These are phyloP conservation scores for Epinephelus awoara DNA, from an alignment of 2,797 vertebrate species.

Conservation along the genomic window DNA sequence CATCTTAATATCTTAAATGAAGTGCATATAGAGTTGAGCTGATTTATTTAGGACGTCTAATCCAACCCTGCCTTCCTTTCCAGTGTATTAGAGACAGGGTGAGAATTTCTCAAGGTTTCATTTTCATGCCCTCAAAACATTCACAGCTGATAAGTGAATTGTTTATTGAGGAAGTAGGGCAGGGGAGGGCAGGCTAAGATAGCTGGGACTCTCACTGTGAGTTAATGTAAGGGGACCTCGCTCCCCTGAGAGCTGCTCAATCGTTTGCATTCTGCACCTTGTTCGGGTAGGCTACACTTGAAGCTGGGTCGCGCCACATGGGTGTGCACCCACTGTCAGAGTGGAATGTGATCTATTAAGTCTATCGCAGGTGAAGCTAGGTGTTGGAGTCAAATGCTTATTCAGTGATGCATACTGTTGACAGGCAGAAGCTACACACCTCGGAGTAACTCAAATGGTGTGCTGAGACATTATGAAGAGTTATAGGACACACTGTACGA, in stretches of 20 bases:
- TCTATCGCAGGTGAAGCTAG: background rate
- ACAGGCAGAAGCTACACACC: background rate
- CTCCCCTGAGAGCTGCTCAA: slow-evolving; percentile 20
- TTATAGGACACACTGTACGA: too few relatives aligned
- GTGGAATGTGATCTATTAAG: slow-evolving; percentile 44
- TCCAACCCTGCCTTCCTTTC: slow-evolving; percentile 10
- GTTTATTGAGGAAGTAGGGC: slow-evolving; percentile 46
- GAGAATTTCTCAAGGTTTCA: slow-evolving; percentile 48
- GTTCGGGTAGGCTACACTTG: background rate
- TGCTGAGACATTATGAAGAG: background rate
- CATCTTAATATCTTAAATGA: background rate
- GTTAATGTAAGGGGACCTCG: background rate
- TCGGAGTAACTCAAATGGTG: background rate
- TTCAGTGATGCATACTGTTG: background rate
- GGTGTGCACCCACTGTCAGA: slow-evolving; percentile 36
- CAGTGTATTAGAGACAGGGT: background rate
- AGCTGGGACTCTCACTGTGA: slow-evolving; percentile 13
- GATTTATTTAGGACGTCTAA: slow-evolving; percentile 14
- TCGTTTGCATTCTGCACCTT: background rate
- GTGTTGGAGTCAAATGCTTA: slow-evolving; percentile 22
- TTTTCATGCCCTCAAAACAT: slow-evolving; percentile 49
- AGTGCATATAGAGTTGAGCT: slow-evolving; percentile 15
- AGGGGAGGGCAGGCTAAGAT: slow-evolving; percentile 13
- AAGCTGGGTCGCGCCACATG: background rate
- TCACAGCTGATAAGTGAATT: slow-evolving; percentile 51